These are phyloP conservation scores for Alca torda DNA, from an alignment of 2,797 vertebrate genomes.

Conservation along the genomic window DNA sequence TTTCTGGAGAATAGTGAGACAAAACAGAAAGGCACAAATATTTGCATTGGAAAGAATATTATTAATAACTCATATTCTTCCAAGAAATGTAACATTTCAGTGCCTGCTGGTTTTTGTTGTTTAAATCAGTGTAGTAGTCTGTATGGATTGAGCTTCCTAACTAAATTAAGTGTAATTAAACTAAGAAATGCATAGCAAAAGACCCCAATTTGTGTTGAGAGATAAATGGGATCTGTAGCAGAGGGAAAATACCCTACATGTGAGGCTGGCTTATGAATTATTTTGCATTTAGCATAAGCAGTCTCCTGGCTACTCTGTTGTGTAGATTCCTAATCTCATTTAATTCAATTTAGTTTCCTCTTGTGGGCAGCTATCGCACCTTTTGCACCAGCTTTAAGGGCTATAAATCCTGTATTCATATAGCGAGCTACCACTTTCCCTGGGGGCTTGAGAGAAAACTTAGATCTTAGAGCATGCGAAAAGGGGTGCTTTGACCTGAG, in stretches of 20 bases:
- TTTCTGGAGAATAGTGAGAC: neutral
- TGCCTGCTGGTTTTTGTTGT: neutral
- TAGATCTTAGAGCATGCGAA: neutral
- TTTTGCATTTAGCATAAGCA: neutral
- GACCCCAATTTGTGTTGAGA: neutral
- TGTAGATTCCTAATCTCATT: neutral
- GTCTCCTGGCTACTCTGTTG: neutral
- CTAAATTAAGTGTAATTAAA: neutral
- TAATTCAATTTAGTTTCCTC: slow-evolving; percentile 26
- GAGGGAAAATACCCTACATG: neutral
- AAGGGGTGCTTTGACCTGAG: neutral
- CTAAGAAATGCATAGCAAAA: neutral
- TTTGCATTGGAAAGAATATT: slow-evolving; percentile 3
- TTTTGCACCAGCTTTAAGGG: neutral
- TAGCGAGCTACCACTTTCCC: neutral
- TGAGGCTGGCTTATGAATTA: neutral
- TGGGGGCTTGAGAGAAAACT: neutral
- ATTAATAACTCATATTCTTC: neutral
- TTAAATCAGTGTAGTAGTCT: neutral
- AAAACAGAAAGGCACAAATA: neutral
- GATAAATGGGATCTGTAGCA: neutral
- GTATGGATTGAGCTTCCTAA: neutral
- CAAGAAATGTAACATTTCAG: neutral
- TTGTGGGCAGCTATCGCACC: slow-evolving; percentile 2
- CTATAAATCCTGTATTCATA: neutral